Base-by-base conservation (phyloP, 2,113 vertebrate genomes). In the Onychostruthus taczanowskii region DNA sequence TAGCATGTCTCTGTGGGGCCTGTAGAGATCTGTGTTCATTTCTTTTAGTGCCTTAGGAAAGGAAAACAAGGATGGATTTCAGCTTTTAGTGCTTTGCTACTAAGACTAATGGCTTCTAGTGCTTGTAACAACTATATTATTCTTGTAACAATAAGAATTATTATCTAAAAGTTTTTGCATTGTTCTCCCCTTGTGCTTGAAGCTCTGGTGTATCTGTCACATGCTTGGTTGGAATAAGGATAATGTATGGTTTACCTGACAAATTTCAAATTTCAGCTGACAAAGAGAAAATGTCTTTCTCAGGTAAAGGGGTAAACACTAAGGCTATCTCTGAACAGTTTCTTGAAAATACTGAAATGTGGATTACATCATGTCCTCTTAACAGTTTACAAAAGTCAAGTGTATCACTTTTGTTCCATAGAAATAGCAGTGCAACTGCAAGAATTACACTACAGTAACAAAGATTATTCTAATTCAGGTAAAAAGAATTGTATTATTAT, bases 121-220 rank as follows among this genome's bases (percentile, higher is more conserved):
- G 0, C 49, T 86, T 47, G 18, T 67, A 92, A 90, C 75, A 89
- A 56, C 73, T 74, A 47, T 85, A 86, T 94, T 93, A 86, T 88
- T 83, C 89, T 88, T 81, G 58, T 78, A 96, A 93, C 62, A 90
- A 41, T 79, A 94, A 90, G 79, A 96, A 74, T 81, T 87, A 88
- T 80, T 75, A 84, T 80, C 84, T 83, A 91, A 68, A 26, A 78
- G 22, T 47, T 93, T 90, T 86, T 6, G 1, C 50, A 66, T 76
- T 89, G 23, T 73, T 35, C 69, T 95, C 16, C 68, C 28, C 30
- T 75, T 77, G 30, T 75, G 59, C 63, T 94, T 3, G 0, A 78
- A 93, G 50, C 24, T 87, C 86, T 62, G 46, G 13, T 47, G 28
- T 53, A 84, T 75, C 28, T 69, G 62, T 86, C 85, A 89, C 52